These are phyloP conservation scores for Clusia tigrina DNA, from an alignment of 2,888 invertebrate genomes.

Conservation along the genomic window DNA sequence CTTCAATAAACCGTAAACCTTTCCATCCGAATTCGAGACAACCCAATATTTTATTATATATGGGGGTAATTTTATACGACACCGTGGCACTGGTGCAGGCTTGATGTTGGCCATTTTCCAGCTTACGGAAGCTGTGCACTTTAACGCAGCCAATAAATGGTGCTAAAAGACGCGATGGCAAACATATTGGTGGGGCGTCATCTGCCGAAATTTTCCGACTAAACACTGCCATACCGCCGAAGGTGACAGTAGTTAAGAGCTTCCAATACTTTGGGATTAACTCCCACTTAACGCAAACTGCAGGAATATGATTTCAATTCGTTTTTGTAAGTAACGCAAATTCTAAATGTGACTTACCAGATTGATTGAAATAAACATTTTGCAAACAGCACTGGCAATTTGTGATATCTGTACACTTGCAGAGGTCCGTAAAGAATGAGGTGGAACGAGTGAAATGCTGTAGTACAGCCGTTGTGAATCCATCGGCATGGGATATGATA, in stretches of 20 bases:
- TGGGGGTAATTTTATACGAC: constrained; percentile 29
- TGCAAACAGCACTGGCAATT: no score
- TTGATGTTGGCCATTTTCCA: constrained; percentile 30
- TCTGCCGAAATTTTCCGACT: constrained; percentile 32
- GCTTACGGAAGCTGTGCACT: constrained; percentile 32
- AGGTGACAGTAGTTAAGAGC: constrained; percentile 31
- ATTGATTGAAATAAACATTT: no score
- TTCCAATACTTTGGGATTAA: constrained; percentile 26
- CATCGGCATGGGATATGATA: no score
- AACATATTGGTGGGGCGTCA: constrained; percentile 35
- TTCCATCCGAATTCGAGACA: constrained; percentile 30
- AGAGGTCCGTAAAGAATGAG: no score
- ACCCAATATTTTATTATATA: constrained; percentile 31
- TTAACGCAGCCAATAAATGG: constrained; percentile 35
- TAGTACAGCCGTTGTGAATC: no score
- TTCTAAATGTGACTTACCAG: no score
- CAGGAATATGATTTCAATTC: background rate
- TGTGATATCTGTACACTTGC: no score
- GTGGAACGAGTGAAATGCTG: no score
- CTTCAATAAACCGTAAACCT: constrained; percentile 32
- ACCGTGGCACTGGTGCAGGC: constrained; percentile 33
- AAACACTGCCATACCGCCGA: constrained; percentile 32
- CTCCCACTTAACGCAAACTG: constrained; percentile 35
- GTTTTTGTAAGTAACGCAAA: no score
- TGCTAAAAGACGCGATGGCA: constrained; percentile 30